Conservation (phyloP, 1,140 invertebrate species). For the Dysdera silvatica region DNA sequence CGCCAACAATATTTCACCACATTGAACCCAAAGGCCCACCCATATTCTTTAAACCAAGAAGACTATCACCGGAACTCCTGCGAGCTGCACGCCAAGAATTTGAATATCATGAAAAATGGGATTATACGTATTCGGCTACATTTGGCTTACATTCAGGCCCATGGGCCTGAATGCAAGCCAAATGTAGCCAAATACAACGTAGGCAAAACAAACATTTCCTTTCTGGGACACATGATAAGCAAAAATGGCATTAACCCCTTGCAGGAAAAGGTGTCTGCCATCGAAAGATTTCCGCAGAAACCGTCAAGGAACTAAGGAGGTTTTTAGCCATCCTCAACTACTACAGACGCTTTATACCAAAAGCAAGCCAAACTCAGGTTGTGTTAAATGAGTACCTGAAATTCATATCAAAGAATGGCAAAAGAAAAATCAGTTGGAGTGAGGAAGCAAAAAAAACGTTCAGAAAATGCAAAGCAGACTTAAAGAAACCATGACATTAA, state of each 20-base stretch:
- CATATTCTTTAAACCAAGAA: no score
- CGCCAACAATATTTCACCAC: no score
- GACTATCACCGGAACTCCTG: no score
- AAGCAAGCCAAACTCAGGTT: conserved; percentile 30
- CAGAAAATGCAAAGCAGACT: conserved; percentile 37
- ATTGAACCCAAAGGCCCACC: no score
- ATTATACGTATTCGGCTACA: background rate
- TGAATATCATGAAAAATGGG: background rate
- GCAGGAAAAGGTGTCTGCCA: conserved; percentile 31
- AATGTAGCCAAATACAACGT: background rate
- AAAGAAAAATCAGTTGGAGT: conserved; percentile 38
- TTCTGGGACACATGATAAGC: conserved; percentile 20
- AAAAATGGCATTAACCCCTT: background rate
- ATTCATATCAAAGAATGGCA: conserved; percentile 42
- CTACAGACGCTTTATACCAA: conserved; percentile 17
- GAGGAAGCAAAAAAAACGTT: conserved; percentile 38
- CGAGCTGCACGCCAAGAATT: no score
- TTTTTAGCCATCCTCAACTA: conserved; percentile 42
- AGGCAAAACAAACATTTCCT: background rate
- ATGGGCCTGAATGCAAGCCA: background rate
- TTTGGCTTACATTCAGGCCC: background rate
- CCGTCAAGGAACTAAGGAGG: conserved; percentile 35
- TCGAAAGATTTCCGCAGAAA: conserved; percentile 38
- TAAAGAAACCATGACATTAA: background rate
- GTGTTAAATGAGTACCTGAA: conserved; percentile 40